A percentile compares a stretch with the other conserved stretches of the same genome.
Evolutionary conservation across 2,797 vertebrate species (phyloP).

Genomic region (Silurus aristotelis): DNA sequence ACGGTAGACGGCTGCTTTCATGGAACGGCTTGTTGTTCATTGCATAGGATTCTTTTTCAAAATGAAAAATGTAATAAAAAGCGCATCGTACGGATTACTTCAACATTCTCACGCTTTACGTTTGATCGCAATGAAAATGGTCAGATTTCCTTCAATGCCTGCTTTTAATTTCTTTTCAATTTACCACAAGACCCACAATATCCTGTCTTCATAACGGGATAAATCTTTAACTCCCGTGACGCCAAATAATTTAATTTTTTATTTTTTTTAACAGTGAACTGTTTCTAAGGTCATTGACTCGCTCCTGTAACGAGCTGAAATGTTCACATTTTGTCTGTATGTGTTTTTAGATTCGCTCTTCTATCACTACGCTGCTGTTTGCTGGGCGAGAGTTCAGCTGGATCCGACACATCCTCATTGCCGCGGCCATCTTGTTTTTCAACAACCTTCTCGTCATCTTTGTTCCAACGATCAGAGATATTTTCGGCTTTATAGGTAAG

Average conservation of each 20-base stretch:
- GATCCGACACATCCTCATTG: slow-evolving; percentile 88
- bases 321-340: slow-evolving; percentile 6
- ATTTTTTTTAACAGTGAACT: background rate
- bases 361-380: slow-evolving; percentile 86
- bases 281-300: background rate
- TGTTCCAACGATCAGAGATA: slow-evolving; percentile 94
- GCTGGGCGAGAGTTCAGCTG: slow-evolving; percentile 89
- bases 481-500: slow-evolving; percentile 99
- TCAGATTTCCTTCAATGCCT: slow-evolving; percentile 4
- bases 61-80: slow-evolving; percentile 9
- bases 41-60: background rate
- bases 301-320: background rate
- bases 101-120: background rate
- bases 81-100: background rate
- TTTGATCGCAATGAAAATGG: slow-evolving; percentile 14
- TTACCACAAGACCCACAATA: slow-evolving; percentile 19
- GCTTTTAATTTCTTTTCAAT: slow-evolving; percentile 35
- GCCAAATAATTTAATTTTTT: background rate
- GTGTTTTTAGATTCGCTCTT: slow-evolving; percentile 86
- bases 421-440: slow-evolving; percentile 80
- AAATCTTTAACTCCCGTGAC: background rate
- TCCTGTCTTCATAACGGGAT: background rate
- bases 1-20: background rate
- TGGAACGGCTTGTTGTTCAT: background rate
- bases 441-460: slow-evolving; percentile 94